A percentile compares a stretch with the other conserved stretches of the same genome.
Evolutionary conservation across 1,140 invertebrate species (phyloP).

Genomic region (Microplitis demolitor): DNA sequence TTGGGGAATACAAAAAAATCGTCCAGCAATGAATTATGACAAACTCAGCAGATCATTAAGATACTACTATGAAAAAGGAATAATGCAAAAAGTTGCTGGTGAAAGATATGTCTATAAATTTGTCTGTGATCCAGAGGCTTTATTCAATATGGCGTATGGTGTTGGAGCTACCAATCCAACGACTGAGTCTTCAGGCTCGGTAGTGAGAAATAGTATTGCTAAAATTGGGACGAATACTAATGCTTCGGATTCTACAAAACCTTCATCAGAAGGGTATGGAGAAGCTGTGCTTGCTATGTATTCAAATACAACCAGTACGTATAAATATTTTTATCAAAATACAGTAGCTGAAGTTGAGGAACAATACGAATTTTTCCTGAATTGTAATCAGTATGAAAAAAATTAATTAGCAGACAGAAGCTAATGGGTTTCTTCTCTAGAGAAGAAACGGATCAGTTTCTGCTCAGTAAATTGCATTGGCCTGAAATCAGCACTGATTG

Average conservation of each 20-base stretch:
- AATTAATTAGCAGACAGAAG: too few relatives aligned
- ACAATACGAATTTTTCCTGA: not conserved
- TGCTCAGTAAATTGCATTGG: too few relatives aligned
- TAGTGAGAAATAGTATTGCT: slow-evolving; percentile 30
- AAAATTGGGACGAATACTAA: slow-evolving; percentile 32
- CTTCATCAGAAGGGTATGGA: slow-evolving; percentile 38
- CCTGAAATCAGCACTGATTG: too few relatives aligned
- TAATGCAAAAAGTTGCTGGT: slow-evolving; percentile 97
- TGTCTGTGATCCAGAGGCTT: slow-evolving; percentile 90
- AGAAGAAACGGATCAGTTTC: too few relatives aligned
- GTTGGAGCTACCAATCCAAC: slow-evolving; percentile 29
- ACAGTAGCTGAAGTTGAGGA: too few relatives aligned
- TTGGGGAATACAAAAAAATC: slow-evolving; percentile 86
- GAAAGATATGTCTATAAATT: slow-evolving; percentile 96
- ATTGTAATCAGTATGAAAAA: too few relatives aligned
- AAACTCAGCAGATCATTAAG: slow-evolving; percentile 90
- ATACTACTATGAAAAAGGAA: slow-evolving; percentile 97
- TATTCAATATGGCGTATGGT: slow-evolving; percentile 84
- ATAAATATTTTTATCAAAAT: not conserved
- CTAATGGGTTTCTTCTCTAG: too few relatives aligned
- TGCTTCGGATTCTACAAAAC: slow-evolving; percentile 38
- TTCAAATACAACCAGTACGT: slow-evolving; percentile 44
- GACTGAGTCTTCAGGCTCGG: slow-evolving; percentile 29
- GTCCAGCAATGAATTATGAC: slow-evolving; percentile 97
- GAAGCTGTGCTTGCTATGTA: slow-evolving; percentile 50